Base-by-base conservation (phyloP, 2,888 invertebrate species). In the Apotomis betuletana region DNA sequence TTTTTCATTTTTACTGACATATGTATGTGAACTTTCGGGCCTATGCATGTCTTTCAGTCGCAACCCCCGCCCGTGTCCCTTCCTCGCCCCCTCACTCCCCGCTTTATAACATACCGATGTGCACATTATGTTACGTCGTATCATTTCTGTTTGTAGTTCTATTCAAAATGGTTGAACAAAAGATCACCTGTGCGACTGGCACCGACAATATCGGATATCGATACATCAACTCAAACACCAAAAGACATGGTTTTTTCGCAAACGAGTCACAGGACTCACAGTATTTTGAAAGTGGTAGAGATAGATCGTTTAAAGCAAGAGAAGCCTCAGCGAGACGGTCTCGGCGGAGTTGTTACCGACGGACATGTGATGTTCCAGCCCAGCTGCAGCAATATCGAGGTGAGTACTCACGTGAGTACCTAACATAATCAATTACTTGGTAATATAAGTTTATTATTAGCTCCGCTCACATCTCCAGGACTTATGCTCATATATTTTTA, bases 141-240 rank as follows among this genome's bases (percentile, higher is more conserved):
- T 92, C 91, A 90, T 93, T 93, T 93, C 86, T 93, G 89, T 93
- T 93, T 92, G 92, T 93, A 93, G 93, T 93, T 92, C 91, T 92
- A 91, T 92, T 86, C 93, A 93, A 93, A 93, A 93, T 93, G 93
- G 93, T 93, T 91, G 88, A 92, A 90, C 90, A 90, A 92, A 93
- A 90, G 87, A 88, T 90, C 92, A 90, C 87, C 92, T 88, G 91
- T 91, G 90, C 92, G 90, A 88, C 90, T 90, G 89, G 91, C 88
- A 90, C 91, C 89, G 91, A 91, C 90, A 88, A 87, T 91, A 88
- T 88, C 91, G 91, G 90, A 90, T 89, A 87, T 88, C 86, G 85
- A 81, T 87, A 82, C 85, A 80, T 80, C 88, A 80, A 88, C 83
- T 83, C 90, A 87, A 86, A 91, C 88, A 89, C 88, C 91, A 83